phyloP scores from a whole-genome alignment of 2,888 invertebrate genomes.

The Matsumyia berberina region DNA sequence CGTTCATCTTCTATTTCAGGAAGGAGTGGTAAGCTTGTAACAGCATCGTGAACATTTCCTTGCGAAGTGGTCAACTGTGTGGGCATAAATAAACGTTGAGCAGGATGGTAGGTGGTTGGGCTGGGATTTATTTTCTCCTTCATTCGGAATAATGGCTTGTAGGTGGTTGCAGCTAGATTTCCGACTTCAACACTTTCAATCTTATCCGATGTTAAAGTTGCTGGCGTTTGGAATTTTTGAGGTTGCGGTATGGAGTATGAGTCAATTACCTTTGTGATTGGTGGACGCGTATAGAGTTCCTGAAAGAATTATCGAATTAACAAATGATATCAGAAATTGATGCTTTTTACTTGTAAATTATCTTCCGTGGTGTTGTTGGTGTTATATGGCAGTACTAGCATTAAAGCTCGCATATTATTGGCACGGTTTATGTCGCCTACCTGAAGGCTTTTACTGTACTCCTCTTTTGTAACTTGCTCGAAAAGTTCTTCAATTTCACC shows the following conservation, averaged over 20 bases:
- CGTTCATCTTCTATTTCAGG: slow-evolving; percentile 56
- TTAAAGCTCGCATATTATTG: slow-evolving; percentile 83
- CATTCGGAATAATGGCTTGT: slow-evolving; percentile 83
- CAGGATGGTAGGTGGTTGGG: slow-evolving; percentile 78
- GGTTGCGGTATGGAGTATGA: slow-evolving; percentile 81
- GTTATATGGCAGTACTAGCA: slow-evolving; percentile 84
- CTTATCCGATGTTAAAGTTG: slow-evolving; percentile 79
- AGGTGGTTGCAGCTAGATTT: slow-evolving; percentile 84
- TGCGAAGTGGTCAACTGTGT: slow-evolving; percentile 79
- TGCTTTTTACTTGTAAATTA: slow-evolving; percentile 80
- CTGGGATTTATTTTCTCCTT: slow-evolving; percentile 70
- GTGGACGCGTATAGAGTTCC: slow-evolving; percentile 83
- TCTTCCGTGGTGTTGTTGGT: slow-evolving; percentile 83
- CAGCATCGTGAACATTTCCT: slow-evolving; percentile 63
- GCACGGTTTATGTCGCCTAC: slow-evolving; percentile 83
- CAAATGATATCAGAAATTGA: not conserved
- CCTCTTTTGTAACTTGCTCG: slow-evolving; percentile 84
- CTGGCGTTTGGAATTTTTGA: slow-evolving; percentile 81
- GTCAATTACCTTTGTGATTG: slow-evolving; percentile 83
- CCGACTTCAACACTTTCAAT: slow-evolving; percentile 79
- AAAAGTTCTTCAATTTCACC: slow-evolving; percentile 84
- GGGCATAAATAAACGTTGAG: slow-evolving; percentile 62
- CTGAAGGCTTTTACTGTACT: slow-evolving; percentile 83
- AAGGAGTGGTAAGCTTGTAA: slow-evolving; percentile 58
- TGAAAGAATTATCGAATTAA: slow-evolving; percentile 58